phyloP scores from a whole-genome alignment of 2,888 invertebrate species.

The Entomobrya multifasciata region DNA sequence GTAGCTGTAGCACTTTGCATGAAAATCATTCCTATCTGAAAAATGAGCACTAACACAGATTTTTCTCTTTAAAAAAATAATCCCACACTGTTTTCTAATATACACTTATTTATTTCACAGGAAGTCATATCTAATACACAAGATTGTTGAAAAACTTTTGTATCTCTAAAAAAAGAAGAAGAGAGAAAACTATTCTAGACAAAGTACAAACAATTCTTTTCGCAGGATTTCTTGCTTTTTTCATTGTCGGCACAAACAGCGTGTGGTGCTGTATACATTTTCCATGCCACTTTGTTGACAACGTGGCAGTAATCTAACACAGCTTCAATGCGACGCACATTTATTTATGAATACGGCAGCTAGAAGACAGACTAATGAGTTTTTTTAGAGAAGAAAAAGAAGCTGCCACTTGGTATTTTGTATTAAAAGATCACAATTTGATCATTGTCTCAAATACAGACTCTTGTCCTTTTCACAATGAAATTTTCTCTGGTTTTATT shows the following conservation, averaged over 20 bases:
- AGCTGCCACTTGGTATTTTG: not conserved
- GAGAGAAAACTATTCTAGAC: no score
- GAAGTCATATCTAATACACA: slow-evolving; percentile 36
- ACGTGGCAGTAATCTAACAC: slow-evolving; percentile 38
- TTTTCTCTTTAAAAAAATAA: slow-evolving; percentile 38
- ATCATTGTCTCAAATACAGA: not conserved
- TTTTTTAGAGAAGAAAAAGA: not conserved
- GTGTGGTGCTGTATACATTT: slow-evolving; percentile 42
- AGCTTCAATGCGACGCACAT: not conserved
- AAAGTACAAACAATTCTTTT: not conserved
- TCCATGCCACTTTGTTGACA: slow-evolving; percentile 29
- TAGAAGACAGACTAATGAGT: slow-evolving; percentile 14
- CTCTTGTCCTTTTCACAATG: not conserved
- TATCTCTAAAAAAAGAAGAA: not conserved
- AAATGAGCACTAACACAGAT: slow-evolving; percentile 62
- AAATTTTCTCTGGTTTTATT: no score
- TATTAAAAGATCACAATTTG: slow-evolving; percentile 14
- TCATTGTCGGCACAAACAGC: slow-evolving; percentile 42
- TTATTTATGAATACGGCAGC: not conserved
- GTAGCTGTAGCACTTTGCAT: slow-evolving; percentile 29
- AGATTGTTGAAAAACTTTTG: slow-evolving; percentile 37
- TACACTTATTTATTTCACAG: slow-evolving; percentile 25
- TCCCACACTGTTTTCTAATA: slow-evolving; percentile 21
- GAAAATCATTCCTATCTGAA: slow-evolving; percentile 46
- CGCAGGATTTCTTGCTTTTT: slow-evolving; percentile 18